phyloP scores from a whole-genome alignment of 2,888 invertebrate genomes.

The Hetaerina titia region DNA sequence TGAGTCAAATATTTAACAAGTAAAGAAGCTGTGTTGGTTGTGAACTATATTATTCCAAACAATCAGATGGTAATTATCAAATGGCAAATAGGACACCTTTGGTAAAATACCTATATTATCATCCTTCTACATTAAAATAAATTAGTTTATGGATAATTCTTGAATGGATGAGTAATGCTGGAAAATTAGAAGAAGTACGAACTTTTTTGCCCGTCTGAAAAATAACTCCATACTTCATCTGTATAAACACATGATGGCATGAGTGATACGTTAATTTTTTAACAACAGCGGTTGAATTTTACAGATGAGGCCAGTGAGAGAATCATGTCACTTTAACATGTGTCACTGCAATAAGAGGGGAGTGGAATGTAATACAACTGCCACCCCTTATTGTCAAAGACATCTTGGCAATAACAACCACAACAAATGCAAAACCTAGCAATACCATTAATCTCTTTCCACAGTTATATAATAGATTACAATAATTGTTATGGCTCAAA shows the following conservation, averaged over 20 bases:
- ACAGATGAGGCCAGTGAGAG: slow-evolving; percentile 10
- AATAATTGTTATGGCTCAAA: too few species aligned
- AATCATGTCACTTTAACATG: slow-evolving; percentile 34
- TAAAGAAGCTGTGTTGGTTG: too few species aligned
- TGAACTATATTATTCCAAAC: too few species aligned
- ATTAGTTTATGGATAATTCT: slow-evolving; percentile 50
- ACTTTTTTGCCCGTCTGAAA: background rate
- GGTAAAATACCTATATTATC: slow-evolving; percentile 57
- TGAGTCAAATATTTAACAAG: too few species aligned
- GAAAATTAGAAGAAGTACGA: slow-evolving; percentile 32
- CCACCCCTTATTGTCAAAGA: slow-evolving; percentile 34
- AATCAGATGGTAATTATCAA: background rate
- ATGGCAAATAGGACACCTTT: background rate
- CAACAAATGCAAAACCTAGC: slow-evolving; percentile 20
- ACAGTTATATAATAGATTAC: background rate
- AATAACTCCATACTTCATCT: slow-evolving; percentile 28
- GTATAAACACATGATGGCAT: slow-evolving; percentile 23
- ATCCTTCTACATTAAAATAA: slow-evolving; percentile 62
- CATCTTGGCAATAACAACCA: slow-evolving; percentile 38
- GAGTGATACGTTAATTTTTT: slow-evolving; percentile 48
- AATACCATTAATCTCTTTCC: slow-evolving; percentile 22
- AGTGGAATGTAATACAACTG: slow-evolving; percentile 58
- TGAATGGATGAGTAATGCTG: slow-evolving; percentile 49
- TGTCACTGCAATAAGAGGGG: slow-evolving; percentile 28
- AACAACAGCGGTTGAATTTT: background rate